Evolutionary conservation across 2,888 invertebrate species (phyloP), one percentile per base, ranked within the genome.

Genomic region (Euplexia lucipara): DNA sequence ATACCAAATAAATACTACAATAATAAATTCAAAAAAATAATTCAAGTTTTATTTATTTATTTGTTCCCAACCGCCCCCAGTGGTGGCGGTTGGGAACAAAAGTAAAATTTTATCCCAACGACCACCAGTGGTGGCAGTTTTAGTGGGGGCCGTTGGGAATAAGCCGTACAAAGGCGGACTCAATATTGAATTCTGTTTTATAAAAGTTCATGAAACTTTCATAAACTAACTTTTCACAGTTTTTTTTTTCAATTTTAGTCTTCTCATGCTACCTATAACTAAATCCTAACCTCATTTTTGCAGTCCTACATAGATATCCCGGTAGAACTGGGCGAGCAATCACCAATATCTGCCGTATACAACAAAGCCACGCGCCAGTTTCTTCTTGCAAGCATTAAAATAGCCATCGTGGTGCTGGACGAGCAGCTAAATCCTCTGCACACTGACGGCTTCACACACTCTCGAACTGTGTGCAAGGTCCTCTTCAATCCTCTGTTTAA

Each of bases 401-500:
- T 98, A n/a, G 97, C 96, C 1, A 89, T 96, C 9, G 73, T 98
- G 12, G 92, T 96, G 70, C 96, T 97, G 58, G 96, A 97, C 83
- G 96, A 96, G 48, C 96, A 96, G 75, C 95, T 97, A 32, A 96
- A 97, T 79, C 95, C 96, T 14, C 96, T 96, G 77, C 96, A 96
- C 82, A 97, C 97, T 0, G 97, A 98, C 90, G 97, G 98, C 8
- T 96, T 95, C 83, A 97, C 97, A 0, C 97, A 97, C 90, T 94
- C 96, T 3, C 95, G 96, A 58, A 96, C 97, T 8, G 96, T 98
- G 47, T 96, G 97, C n/a, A 96, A 96, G 35, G 95, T 97, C 8
- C 94, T 98, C 0, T 98, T 97, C 89, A 98, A 98, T 91, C 96
- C 96, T 16, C 95, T 98, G 1, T 98, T 97, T 83, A 96, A 97